A percentile compares a stretch with the other conserved stretches of the same genome.
Conservation (phyloP, 2,113 vertebrate species). For the Nansenia antarctica region DNA sequence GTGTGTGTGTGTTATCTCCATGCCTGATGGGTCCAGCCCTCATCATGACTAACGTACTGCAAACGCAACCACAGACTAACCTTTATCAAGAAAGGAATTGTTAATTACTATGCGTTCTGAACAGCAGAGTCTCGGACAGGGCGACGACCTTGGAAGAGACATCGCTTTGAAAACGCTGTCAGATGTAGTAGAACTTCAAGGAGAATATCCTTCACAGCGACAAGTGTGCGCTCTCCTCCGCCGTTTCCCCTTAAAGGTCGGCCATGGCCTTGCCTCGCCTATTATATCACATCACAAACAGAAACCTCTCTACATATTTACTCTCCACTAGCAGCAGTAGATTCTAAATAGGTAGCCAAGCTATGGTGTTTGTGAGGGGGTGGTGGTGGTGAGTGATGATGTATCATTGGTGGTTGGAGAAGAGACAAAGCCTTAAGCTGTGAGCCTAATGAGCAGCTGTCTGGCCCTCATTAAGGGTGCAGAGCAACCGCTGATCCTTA, state of each 20-base stretch:
- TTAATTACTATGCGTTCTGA: too few relatives aligned
- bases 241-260: too few relatives aligned
- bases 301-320: background rate
- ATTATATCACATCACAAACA: background rate
- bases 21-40: too few relatives aligned
- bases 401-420: constrained; percentile 24
- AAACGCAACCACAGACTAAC: too few relatives aligned
- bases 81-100: too few relatives aligned
- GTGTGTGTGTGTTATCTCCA: too few relatives aligned
- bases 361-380: background rate
- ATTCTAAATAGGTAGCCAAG: too few relatives aligned
- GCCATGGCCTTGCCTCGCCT: too few relatives aligned
- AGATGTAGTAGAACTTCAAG: constrained; percentile 15
- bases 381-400: background rate
- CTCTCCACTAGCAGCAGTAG: too few relatives aligned
- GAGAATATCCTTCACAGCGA: constrained; percentile 1
- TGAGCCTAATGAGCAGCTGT: constrained; percentile 55
- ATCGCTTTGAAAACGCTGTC: constrained; percentile 23
- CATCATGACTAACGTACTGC: too few relatives aligned
- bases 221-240: too few relatives aligned
- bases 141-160: background rate
- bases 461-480: constrained; percentile 54
- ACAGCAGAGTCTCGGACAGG: too few relatives aligned
- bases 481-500: constrained; percentile 50
- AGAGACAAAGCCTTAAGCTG: constrained; percentile 49